phyloP scores from a whole-genome alignment of 2,888 invertebrate genomes.

The Drosophila seclusa region DNA sequence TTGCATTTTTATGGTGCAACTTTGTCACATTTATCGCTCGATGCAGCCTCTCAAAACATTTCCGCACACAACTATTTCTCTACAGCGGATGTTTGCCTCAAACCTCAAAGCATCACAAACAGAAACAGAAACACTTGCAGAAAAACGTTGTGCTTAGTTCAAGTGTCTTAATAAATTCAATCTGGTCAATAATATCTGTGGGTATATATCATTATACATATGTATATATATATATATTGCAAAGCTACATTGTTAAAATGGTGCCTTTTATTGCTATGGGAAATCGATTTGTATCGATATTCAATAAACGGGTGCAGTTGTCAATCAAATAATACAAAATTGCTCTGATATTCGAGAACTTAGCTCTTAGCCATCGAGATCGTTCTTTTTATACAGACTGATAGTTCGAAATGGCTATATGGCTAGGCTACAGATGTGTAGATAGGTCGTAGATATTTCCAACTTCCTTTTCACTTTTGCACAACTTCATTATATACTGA shows the following conservation, averaged over 20 bases:
- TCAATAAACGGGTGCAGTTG: background rate
- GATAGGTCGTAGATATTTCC: background rate
- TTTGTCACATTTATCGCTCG: conserved; percentile 72
- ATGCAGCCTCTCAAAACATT: conserved; percentile 42
- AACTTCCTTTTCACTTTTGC: background rate
- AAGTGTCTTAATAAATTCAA: background rate
- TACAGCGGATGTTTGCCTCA: conserved; percentile 55
- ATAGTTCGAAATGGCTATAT: background rate
- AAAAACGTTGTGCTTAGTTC: background rate
- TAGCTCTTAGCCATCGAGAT: too few relatives aligned
- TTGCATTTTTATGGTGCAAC: conserved; percentile 61
- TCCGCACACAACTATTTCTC: conserved; percentile 10
- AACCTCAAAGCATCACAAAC: conserved; percentile 2
- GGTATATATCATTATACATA: background rate
- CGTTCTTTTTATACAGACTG: background rate
- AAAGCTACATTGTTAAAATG: background rate
- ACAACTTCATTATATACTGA: background rate
- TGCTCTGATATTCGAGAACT: background rate
- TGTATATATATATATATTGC: background rate
- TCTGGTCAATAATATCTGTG: background rate
- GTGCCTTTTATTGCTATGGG: background rate
- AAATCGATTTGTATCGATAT: background rate
- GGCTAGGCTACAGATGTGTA: background rate
- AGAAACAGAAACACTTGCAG: background rate
- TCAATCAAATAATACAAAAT: background rate